Evolutionary conservation across 2,113 vertebrate genomes (phyloP).

Genomic region (Leucosticte australis): DNA sequence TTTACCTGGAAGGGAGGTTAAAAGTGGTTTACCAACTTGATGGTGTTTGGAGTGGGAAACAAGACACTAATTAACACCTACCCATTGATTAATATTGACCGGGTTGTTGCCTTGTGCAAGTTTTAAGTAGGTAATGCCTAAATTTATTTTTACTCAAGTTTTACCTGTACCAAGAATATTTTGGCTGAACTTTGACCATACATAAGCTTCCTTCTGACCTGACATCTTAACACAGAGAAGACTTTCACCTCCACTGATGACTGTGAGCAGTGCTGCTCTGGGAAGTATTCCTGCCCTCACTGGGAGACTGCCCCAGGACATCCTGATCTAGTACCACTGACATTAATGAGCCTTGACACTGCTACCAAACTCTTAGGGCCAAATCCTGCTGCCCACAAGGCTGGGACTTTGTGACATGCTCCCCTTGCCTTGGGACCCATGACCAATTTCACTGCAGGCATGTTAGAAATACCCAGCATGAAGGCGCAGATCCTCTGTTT

Average conservation of each 20-base stretch:
- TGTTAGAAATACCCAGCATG: background rate
- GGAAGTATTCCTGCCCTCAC: background rate
- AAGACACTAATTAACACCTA: constrained; percentile 58
- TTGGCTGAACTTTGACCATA: background rate
- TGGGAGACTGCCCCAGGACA: background rate
- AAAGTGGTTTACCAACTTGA: constrained; percentile 45
- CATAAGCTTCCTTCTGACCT: background rate
- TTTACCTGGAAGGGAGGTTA: constrained; percentile 48
- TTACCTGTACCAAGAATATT: background rate
- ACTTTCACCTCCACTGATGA: background rate
- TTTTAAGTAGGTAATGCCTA: background rate
- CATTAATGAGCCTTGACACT: background rate
- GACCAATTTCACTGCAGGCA: background rate
- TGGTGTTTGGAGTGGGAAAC: constrained; percentile 24
- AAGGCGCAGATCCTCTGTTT: background rate
- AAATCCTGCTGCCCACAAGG: background rate
- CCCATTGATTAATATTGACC: constrained; percentile 48
- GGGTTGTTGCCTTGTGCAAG: background rate
- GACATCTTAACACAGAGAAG: background rate
- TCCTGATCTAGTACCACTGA: background rate
- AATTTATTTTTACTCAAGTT: background rate
- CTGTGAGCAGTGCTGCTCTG: fast-evolving
- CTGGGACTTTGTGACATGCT: background rate
- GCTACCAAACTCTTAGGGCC: background rate
- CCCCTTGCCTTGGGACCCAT: background rate